Evolutionary conservation across 35 echinoderm and acorn worm species (phyloP).

Genomic region (Amphiura filiformis): DNA sequence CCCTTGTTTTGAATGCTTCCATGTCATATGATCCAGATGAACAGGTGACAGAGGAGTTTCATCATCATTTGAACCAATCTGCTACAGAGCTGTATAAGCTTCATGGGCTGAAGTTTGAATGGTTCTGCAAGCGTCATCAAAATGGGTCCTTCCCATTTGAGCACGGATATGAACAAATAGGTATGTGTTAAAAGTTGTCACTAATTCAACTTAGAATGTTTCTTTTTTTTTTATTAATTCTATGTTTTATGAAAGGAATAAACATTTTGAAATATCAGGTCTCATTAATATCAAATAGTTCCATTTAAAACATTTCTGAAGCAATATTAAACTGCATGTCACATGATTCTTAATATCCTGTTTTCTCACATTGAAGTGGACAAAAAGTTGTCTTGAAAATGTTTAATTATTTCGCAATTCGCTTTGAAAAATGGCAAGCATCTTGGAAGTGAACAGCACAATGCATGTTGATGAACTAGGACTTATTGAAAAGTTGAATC

Average conservation of each 20-base stretch:
- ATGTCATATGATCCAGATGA: constrained; percentile 76
- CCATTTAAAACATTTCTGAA: background rate
- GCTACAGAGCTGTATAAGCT: background rate
- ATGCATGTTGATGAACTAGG: too few relatives aligned
- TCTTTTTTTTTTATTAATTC: background rate
- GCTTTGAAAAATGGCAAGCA: too few relatives aligned
- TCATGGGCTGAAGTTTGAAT: constrained; percentile 10
- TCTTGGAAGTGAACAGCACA: too few relatives aligned
- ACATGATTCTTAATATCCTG: too few relatives aligned
- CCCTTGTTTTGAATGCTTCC: constrained; percentile 50
- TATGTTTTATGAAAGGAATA: background rate
- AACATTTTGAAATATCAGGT: background rate
- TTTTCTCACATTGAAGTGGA: too few relatives aligned
- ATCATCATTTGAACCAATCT: background rate
- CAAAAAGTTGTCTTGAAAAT: too few relatives aligned
- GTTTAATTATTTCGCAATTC: too few relatives aligned
- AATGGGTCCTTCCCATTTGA: constrained; percentile 40
- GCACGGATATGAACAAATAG: background rate
- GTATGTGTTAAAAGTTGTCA: background rate
- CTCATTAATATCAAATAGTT: background rate
- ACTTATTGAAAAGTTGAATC: too few relatives aligned
- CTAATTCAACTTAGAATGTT: too few relatives aligned
- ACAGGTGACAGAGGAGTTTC: background rate
- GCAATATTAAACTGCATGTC: too few relatives aligned
- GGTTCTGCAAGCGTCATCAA: constrained; percentile 57